phyloP scores from a whole-genome alignment of 2,113 vertebrate genomes.

The Cathartes aura region DNA sequence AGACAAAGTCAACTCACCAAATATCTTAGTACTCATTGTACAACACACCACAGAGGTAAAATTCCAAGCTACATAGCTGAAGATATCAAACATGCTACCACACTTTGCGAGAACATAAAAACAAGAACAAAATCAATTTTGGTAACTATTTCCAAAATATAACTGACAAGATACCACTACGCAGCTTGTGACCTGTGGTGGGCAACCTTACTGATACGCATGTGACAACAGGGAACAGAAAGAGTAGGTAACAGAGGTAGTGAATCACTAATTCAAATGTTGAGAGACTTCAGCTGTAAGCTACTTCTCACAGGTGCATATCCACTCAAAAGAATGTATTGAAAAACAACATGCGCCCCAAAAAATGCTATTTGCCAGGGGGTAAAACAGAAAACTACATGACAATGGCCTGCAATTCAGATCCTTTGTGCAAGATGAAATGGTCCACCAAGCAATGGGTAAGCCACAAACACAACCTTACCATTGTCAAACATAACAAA shows the following conservation, averaged over 20 bases:
- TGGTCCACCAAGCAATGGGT: background rate
- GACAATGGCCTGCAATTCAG: slow-evolving; percentile 34
- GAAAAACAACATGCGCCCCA: background rate
- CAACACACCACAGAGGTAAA: background rate
- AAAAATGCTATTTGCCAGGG: background rate
- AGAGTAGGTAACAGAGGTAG: background rate
- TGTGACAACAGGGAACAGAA: background rate
- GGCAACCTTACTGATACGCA: background rate
- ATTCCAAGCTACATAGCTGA: background rate
- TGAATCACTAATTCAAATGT: background rate
- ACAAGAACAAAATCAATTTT: background rate
- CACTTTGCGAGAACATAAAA: background rate
- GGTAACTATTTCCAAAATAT: background rate
- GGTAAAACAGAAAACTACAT: background rate
- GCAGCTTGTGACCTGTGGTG: background rate
- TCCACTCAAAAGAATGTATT: background rate
- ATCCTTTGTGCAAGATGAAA: slow-evolving; percentile 64
- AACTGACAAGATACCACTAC: background rate
- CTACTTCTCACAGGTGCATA: background rate
- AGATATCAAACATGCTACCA: background rate
- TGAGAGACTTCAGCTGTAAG: background rate
- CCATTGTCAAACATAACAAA: background rate
- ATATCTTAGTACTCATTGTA: background rate
- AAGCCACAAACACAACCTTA: slow-evolving; percentile 6
- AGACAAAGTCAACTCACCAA: background rate